Evolutionary conservation across 2,888 invertebrate species (phyloP), one percentile per base, ranked within the genome.

Genomic region (Cecidostiba fungosa): DNA sequence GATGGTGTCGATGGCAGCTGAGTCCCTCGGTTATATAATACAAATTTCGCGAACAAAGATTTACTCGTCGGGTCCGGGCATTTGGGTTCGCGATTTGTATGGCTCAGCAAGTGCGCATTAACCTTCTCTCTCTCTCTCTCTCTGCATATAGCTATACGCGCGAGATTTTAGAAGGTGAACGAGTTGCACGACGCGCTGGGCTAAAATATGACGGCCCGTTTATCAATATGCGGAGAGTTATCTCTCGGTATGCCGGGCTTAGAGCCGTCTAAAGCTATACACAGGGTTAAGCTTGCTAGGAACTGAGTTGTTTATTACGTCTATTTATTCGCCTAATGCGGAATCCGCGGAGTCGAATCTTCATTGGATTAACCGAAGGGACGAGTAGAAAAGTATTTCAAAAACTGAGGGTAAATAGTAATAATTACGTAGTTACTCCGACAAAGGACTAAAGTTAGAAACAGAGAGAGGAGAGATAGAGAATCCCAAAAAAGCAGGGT

Each of bases 81-180:
- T 36, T 77, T 23, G 59, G 29, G 43, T 82, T 66, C 89, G 91
- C 91, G 91, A 92, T 93, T 92, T 92, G 90, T 91, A 91, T 92
- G 90, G 91, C 92, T 92, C 92, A 91, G 89, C 91, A 90, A 90
- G 90, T 90, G 90, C 90, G 79, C 62, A 72, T 83, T 80, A 79
- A 78, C 47, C 39, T 23, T 3, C 23, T 50, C 16, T 54, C 43
- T 70, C 14, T 72, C 47, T 29, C 16, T 3, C 23, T 50, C 16
- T 54, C 43, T 70, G 8, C 66, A 14, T 26, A 66, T 54, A 47
- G 23, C 5, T 8, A n/a, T n/a, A 10, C 2, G 19, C 19, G 10
- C 19, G 23, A 54, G 69, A 73, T 77, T 66, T 43, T 23, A n/a
- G 62, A 54, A 36, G 19, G 36, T 19, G 77, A 54, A 81, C 39